Evolutionary conservation across 2,113 vertebrate species (phyloP).

Genomic region (Gasterosteus nipponicus): DNA sequence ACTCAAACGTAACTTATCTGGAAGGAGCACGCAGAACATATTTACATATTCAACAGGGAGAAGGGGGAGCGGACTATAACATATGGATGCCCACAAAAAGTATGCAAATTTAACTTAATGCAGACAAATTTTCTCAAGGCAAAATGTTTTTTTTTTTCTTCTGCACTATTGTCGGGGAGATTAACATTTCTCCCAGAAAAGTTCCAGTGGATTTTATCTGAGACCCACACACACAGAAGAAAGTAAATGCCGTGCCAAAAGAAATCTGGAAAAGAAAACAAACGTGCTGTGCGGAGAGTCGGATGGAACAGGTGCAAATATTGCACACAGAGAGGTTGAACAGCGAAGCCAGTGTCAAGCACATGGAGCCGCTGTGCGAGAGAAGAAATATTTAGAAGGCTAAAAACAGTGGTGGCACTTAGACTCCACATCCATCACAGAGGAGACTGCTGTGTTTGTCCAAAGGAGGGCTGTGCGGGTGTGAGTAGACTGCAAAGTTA

Average conservation of each 20-base stretch:
- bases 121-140: conserved; percentile 43
- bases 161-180: conserved; percentile 62
- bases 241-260: conserved; percentile 18
- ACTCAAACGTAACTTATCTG: conserved; percentile 45
- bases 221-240: conserved; percentile 37
- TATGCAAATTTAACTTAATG: background rate
- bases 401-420: conserved; percentile 80
- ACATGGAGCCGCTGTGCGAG: conserved; percentile 61
- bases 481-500: conserved; percentile 75
- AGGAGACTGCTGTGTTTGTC: conserved; percentile 80
- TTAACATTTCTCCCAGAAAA: conserved; percentile 58
- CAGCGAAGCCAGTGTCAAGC: conserved; percentile 80
- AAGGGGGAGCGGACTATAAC: conserved; percentile 4
- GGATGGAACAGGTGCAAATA: conserved; percentile 82
- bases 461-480: conserved; percentile 60
- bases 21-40: conserved; percentile 34
- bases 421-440: conserved; percentile 76
- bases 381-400: conserved; percentile 81
- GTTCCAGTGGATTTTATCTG: conserved; percentile 50
- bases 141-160: conserved; percentile 64
- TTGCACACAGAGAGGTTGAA: conserved; percentile 73
- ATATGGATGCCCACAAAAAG: conserved; percentile 8
- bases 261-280: conserved; percentile 14
- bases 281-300: conserved; percentile 36
- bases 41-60: conserved; percentile 46